These are phyloP conservation scores for Embidobia sp. DNA, from an alignment of 2,888 invertebrate genomes.

Conservation along the genomic window DNA sequence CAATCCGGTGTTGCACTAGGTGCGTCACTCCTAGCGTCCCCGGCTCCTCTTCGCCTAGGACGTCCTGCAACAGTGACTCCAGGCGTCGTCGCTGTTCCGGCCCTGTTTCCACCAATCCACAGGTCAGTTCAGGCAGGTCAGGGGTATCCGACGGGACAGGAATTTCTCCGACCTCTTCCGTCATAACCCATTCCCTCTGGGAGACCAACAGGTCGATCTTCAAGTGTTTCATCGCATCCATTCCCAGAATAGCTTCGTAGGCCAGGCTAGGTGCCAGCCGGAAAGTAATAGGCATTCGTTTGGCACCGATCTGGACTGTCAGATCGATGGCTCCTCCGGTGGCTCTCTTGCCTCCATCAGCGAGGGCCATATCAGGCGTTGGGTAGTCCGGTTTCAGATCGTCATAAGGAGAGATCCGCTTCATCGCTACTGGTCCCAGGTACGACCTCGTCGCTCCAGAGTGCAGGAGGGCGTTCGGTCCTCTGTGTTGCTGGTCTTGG, in stretches of 20 bases:
- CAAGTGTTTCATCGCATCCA: neutral
- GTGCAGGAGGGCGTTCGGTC: neutral
- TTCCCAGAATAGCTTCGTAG: conserved; percentile 6
- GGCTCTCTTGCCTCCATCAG: too few relatives aligned
- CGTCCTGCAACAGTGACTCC: neutral
- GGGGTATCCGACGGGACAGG: neutral
- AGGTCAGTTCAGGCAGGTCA: neutral
- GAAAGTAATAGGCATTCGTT: neutral
- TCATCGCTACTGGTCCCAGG: neutral
- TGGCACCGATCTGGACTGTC: neutral
- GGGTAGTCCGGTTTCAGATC: neutral
- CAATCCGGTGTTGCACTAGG: neutral
- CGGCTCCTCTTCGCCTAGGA: neutral
- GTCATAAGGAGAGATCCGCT: too few relatives aligned
- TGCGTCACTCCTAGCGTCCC: neutral
- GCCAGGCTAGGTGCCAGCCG: neutral
- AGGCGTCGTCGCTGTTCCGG: too few relatives aligned
- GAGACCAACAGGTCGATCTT: neutral
- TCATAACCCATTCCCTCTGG: neutral
- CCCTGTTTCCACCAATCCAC: neutral
- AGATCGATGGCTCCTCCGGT: too few relatives aligned
- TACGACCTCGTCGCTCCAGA: neutral
- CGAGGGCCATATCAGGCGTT: neutral
- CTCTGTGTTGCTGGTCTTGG: too few relatives aligned
- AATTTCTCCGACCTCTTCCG: too few relatives aligned